Evolutionary conservation across 2,888 invertebrate genomes (phyloP).

Genomic region (Folsomia manolachei): DNA sequence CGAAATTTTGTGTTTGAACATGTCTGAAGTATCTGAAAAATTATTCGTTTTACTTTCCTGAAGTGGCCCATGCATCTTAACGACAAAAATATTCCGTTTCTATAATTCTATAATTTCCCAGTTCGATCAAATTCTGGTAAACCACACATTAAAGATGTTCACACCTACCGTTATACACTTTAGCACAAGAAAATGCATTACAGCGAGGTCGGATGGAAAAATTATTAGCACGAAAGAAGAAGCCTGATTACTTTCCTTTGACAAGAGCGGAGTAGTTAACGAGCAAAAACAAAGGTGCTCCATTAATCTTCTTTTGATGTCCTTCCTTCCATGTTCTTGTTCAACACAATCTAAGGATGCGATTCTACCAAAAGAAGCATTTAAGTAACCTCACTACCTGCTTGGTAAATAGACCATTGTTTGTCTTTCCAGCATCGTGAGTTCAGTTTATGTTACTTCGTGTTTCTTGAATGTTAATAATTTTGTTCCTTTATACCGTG

Average conservation of each 20-base stretch:
- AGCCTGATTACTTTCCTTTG: slow-evolving; percentile 20
- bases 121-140: no score
- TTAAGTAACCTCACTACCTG: no score
- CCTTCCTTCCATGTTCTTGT: not conserved
- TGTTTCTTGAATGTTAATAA: not conserved
- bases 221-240: slow-evolving; percentile 14
- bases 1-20: no score
- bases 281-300: slow-evolving; percentile 22
- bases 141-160: not conserved
- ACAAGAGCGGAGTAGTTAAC: slow-evolving; percentile 16
- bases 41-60: no score
- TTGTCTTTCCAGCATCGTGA: not conserved
- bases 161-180: not conserved
- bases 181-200: not conserved
- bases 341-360: not conserved
- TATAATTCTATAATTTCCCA: no score
- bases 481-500: not conserved
- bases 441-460: not conserved
- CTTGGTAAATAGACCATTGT: slow-evolving; percentile 17
- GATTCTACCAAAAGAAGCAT: not conserved
- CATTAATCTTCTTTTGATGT: slow-evolving; percentile 24
- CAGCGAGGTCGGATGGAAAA: not conserved
- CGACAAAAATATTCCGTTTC: no score
- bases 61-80: no score
- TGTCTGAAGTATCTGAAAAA: no score